Evolutionary conservation across 2,113 vertebrate species (phyloP).

Genomic region (Phrynocephalus versicolor): DNA sequence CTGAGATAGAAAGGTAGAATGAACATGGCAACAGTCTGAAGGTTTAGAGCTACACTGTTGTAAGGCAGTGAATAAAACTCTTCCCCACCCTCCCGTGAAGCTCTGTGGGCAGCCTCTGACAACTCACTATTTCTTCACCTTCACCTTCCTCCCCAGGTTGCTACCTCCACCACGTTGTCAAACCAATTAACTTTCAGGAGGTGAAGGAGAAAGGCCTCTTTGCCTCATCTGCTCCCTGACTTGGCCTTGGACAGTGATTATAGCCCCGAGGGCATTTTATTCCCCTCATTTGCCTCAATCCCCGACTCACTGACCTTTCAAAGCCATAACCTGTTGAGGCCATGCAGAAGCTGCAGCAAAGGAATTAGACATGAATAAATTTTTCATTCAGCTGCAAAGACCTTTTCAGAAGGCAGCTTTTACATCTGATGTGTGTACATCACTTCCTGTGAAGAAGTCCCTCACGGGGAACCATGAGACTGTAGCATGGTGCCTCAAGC

Average conservation of each 20-base stretch:
- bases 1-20: neutral
- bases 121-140: neutral
- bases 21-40: neutral
- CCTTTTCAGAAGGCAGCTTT: too few species aligned
- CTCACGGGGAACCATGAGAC: neutral
- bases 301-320: too few species aligned
- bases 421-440: neutral
- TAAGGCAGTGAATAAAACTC: neutral
- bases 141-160: neutral
- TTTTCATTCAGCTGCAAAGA: too few species aligned
- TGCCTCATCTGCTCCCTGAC: neutral
- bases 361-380: too few species aligned
- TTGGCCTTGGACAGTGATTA: neutral
- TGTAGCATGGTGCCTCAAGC: neutral
- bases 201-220: neutral
- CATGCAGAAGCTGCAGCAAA: too few species aligned
- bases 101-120: neutral
- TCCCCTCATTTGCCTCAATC: too few species aligned
- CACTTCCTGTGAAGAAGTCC: neutral
- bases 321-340: too few species aligned
- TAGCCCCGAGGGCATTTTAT: too few species aligned
- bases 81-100: neutral
- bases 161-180: neutral
- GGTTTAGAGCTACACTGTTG: neutral
- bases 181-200: neutral